Base-by-base conservation (phyloP, 2,113 vertebrate genomes). In the Phalacrocorax carbo region DNA sequence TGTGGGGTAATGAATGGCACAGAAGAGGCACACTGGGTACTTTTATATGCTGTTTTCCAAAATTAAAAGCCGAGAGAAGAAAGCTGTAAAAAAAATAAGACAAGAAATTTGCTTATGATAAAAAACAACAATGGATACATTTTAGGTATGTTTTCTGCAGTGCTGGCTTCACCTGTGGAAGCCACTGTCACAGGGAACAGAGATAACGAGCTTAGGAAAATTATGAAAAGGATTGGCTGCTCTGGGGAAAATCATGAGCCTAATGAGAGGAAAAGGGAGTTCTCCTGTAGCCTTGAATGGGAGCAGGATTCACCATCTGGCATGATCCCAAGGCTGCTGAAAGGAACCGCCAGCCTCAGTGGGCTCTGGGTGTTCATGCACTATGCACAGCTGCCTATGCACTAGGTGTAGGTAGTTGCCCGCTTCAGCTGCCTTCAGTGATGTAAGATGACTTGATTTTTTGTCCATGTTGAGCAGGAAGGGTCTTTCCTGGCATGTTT, bases 61-160 rank as follows among this genome's bases (percentile, higher is more conserved):
- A 96, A 80, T 81, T 65, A 81, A 95, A 95, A 88, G 55, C 76
- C 15, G 18, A 57, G 48, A 71, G 27, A 75, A 88, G n/a, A 88
- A 93, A 93, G 36, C 66, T 54, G 21, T 7, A 10, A 36, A 62
- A 62, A 66, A 69, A 84, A 82, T 9, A 75, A 54, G 5, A 7
- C 15, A 65, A 65, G 27, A 64, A 88, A 34, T 70, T 68, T 62
- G 30, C 42, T 69, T 85, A 42, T 9, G 40, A 55, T 62, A 65
- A 85, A 94, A 64, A 78, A 49, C 48, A 94, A 48, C 61, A 34
- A 38, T 1, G 2, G 52, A 16, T 30, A 40, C 21, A 54, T 76
- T 87, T 92, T 7, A 40, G 71, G 44, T 66, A 14, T 6, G 19
- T 86, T 91, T 94, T 93, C 46, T 0, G 7, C 60, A 70, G 72